phyloP scores from a whole-genome alignment of 2,888 invertebrate species.

The Brachyopa scutellaris region DNA sequence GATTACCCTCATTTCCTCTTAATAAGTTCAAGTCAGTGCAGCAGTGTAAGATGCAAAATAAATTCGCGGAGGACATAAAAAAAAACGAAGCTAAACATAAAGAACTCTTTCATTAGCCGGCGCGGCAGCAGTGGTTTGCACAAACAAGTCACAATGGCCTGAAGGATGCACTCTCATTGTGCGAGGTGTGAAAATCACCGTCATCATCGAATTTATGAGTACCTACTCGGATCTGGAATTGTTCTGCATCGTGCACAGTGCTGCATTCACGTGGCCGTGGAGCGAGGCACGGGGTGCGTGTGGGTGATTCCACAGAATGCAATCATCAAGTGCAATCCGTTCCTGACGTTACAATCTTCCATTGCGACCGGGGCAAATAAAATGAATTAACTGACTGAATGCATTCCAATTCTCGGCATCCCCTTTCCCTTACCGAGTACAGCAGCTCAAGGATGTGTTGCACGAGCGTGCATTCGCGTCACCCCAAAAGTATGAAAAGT shows the following conservation, averaged over 20 bases:
- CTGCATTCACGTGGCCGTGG: not conserved
- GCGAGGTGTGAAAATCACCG: conserved; percentile 68
- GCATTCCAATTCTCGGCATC: conserved; percentile 1
- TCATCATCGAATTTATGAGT: conserved; percentile 60
- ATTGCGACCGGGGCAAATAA: conserved; percentile 2
- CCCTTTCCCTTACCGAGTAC: not conserved
- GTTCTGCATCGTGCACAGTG: conserved; percentile 31
- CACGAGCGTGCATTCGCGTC: not conserved
- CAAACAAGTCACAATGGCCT: conserved; percentile 18
- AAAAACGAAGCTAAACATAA: conserved; percentile 17
- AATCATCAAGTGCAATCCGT: conserved; percentile 37
- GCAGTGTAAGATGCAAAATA: conserved; percentile 16
- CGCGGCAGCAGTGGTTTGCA: not conserved
- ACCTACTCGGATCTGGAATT: conserved; percentile 41
- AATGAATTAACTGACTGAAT: conserved; percentile 53
- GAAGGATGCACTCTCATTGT: conserved; percentile 57
- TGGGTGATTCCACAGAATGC: conserved; percentile 30
- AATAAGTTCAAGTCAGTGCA: conserved; percentile 6
- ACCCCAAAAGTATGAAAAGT: conserved; percentile 30
- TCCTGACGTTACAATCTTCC: not conserved
- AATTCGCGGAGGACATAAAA: not conserved
- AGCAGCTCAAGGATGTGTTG: conserved; percentile 23
- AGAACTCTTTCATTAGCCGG: conserved; percentile 52
- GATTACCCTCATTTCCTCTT: conserved; percentile 29
- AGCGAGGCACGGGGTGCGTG: not conserved